Conservation (phyloP, 1,140 invertebrate genomes). For the Bombus impatiens region DNA sequence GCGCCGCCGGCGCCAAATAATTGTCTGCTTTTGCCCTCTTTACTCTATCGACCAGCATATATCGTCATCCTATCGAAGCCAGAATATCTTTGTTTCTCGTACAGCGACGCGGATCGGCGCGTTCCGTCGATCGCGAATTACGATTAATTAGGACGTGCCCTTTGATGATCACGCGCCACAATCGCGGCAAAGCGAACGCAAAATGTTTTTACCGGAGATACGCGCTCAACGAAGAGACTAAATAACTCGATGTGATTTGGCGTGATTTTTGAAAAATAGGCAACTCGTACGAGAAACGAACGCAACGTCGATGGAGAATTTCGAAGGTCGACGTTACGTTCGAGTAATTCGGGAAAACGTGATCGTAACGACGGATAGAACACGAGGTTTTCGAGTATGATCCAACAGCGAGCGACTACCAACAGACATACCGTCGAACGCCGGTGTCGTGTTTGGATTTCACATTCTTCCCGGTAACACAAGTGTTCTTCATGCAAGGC, state of each 20-base stretch:
- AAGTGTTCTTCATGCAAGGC: constrained; percentile 61
- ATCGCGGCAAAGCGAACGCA: no score
- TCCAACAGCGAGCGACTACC: no score
- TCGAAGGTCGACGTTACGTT: no score
- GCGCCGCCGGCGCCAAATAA: constrained; percentile 58
- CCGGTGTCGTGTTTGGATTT: constrained; percentile 49
- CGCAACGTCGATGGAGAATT: no score
- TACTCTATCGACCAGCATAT: constrained; percentile 26
- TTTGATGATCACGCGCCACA: not conserved
- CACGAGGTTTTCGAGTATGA: no score
- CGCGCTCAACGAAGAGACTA: accelerated
- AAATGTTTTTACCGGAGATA: no score
- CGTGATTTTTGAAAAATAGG: no score
- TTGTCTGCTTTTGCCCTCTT: constrained; percentile 28
- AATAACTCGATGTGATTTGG: no score
- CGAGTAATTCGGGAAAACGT: no score
- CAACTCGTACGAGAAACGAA: no score
- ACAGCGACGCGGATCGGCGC: not conserved
- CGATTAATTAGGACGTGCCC: not conserved
- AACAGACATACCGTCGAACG: constrained; percentile 1
- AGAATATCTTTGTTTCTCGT: not conserved
- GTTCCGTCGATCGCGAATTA: constrained; percentile 13
- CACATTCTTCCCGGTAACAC: constrained; percentile 46
- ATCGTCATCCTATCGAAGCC: constrained; percentile 45
- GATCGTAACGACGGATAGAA: no score